Evolutionary conservation across 2,888 invertebrate species (phyloP), one percentile per base, ranked within the genome.

Genomic region (Petrolisthes cinctipes): DNA sequence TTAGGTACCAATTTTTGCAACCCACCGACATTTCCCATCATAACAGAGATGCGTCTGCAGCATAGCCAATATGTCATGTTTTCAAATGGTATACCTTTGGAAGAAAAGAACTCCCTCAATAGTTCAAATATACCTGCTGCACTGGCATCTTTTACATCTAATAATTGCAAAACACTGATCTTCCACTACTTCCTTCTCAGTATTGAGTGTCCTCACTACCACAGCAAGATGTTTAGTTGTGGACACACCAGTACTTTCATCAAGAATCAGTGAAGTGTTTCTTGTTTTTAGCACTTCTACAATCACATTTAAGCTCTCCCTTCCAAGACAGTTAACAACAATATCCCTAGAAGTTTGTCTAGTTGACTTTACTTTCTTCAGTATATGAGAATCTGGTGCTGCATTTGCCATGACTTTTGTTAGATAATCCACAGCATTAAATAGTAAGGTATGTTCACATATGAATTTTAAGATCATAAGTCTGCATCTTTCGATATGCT

Each of bases 51-150:
- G 54, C 54, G n/a, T 56, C 79, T 17, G 56, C 56, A 79, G 79
- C 79, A 79, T 54, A 79, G n/a, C 79, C 79, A 6, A 53, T n/a
- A n/a, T n/a, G n/a, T n/a, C 79, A 79, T 79, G 17, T 79, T 79
- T 79, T 51, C 23, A 11, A 79, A 79, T 54, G 56, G 79, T n/a
- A 75, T 79, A 79, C 54, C 54, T 51, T 79, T 53, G 6, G 79
- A 14, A 7, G 51, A 51, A 79, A 79, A 79, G 20, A 79, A 53
- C 9, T 79, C 9, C 51, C n/a, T 79, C n/a, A 79, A 4, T 54
- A 79, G 79, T 17, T 79, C 53, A 56, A 54, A 79, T 79, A 79
- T 53, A 14, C 79, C 79, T 53, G 51, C 79, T 53, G 79, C 79
- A 6, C 79, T 54, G 5, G 79, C 51, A 17, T 79, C 54, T 79